Conservation (phyloP, 2,113 vertebrate genomes). For the Lamprotornis superbus region DNA sequence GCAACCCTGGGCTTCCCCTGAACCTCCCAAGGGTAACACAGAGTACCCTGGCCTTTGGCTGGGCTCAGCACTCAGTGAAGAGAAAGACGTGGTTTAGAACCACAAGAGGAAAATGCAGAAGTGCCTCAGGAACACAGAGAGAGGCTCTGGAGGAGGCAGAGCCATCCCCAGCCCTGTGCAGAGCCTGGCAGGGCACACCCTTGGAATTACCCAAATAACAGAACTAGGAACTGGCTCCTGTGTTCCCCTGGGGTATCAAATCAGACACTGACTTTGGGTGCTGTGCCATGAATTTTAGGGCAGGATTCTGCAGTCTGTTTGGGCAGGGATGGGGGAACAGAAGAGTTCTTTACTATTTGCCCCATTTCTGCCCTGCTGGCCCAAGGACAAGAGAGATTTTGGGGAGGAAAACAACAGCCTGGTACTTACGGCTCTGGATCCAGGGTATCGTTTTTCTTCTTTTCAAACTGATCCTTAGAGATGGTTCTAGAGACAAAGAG, state of each 20-base stretch:
- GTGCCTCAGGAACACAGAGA: background rate
- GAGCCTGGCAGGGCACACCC: background rate
- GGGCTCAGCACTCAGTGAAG: background rate
- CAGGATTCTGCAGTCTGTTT: background rate
- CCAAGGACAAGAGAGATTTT: background rate
- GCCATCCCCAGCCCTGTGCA: background rate
- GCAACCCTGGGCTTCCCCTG: background rate
- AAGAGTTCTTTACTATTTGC: background rate
- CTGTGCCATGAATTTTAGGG: background rate
- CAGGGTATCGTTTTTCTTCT: slow-evolving; percentile 97
- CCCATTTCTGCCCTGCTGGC: background rate
- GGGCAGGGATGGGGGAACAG: background rate
- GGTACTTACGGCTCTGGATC: slow-evolving; percentile 97
- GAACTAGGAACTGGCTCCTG: background rate
- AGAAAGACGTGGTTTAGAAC: background rate
- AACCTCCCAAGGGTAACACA: background rate
- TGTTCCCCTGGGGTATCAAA: background rate
- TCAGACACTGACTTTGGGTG: background rate
- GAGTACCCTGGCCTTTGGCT: background rate
- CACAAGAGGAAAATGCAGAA: background rate
- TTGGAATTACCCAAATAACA: background rate
- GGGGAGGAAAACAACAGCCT: background rate
- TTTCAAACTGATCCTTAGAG: slow-evolving; percentile 99
- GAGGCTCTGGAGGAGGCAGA: background rate
- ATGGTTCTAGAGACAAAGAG: slow-evolving; percentile 84